Conservation (phyloP, 2,113 vertebrate species). For the Rostratula benghalensis region DNA sequence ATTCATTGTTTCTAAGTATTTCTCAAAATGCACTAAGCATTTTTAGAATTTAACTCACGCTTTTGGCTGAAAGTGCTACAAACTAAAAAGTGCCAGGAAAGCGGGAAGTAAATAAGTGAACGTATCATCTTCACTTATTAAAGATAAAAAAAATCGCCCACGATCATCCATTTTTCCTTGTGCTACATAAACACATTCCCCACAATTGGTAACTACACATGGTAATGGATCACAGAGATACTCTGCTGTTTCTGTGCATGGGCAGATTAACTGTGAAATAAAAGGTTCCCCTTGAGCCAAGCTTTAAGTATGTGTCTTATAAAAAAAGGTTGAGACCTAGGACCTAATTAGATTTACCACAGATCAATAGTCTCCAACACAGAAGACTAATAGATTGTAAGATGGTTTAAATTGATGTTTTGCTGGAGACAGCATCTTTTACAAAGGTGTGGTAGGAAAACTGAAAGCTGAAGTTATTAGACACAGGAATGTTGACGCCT, state of each 20-base stretch:
- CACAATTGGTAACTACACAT: background rate
- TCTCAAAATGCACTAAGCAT: background rate
- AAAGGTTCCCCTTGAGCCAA: background rate
- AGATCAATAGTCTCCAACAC: background rate
- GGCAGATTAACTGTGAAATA: background rate
- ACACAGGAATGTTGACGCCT: background rate
- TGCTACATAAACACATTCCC: background rate
- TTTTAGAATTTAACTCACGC: background rate
- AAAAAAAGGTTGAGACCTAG: background rate
- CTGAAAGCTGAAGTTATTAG: background rate
- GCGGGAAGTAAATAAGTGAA: background rate
- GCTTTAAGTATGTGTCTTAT: background rate
- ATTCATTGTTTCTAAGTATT: background rate
- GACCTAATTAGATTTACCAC: background rate
- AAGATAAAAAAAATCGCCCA: background rate
- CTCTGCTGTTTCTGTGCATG: background rate
- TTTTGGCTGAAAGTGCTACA: background rate
- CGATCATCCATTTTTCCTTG: background rate
- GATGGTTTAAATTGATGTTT: background rate
- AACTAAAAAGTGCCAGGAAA: background rate
- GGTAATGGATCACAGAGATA: background rate
- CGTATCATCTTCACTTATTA: fast-evolving
- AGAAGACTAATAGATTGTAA: background rate
- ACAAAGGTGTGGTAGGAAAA: background rate
- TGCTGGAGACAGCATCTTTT: background rate